Base-by-base conservation (phyloP, 2,888 invertebrate species). In the Hemistola chrysoprasaria region DNA sequence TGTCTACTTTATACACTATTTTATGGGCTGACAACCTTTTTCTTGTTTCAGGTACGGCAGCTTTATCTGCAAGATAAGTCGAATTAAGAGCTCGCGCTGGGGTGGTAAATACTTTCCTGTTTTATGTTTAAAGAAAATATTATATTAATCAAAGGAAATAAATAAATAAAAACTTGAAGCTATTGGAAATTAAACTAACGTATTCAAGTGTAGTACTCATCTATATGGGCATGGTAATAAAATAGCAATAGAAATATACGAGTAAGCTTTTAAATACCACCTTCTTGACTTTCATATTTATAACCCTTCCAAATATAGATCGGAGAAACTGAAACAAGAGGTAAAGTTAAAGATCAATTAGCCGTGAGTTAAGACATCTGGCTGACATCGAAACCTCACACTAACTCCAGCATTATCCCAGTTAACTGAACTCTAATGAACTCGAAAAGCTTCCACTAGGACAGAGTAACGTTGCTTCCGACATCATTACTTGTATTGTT, bases 401-500 rank as follows among this genome's bases (percentile, higher is more conserved):
- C 30, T 33, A 44, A 48, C 50, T 44, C 34, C 30, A 22, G n/a
- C 42, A 31, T 39, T 34, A 44, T 39, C 43, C 46, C 43, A 50
- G 46, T 43, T 35, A 41, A 48, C 38, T 16, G 30, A 41, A 42
- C 43, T 29, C 27, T 47, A 52, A 49, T 36, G 46, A 50, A 50
- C 50, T 35, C 40, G 41, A 40, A 45, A 48, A 47, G 48, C 50
- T 56, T 52, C 49, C 37, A 44, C 49, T 53, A 53, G 48, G n/a
- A n/a, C n/a, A n/a, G n/a, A 16, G 43, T 59, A 56, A 58, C 50
- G 59, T 56, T 60, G 52, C 62, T 53, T 59, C 25, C 16, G 57
- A 56, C 56, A 59, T 65, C 61, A 67, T 68, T 65, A 64, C 56
- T 47, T 47, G 49, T 59, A 59, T 63, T 66, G 64, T 62, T 62